Percentiles rank a stretch among this genome's conserved stretches.
Conservation (phyloP, 2,113 vertebrate genomes). For the Hystrix brachyura region DNA sequence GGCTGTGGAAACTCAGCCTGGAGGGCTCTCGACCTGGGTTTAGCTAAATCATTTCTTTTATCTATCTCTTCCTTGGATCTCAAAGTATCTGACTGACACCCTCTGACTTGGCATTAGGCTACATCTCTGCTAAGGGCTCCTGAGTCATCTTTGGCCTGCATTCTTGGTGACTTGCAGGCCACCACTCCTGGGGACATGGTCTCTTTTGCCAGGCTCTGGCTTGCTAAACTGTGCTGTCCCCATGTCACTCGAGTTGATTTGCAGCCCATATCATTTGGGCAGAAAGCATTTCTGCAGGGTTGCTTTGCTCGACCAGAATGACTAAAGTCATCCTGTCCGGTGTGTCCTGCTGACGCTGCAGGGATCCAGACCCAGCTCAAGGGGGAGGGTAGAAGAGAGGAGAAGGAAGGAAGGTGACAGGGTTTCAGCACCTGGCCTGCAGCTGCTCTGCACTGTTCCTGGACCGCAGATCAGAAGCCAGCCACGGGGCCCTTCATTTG, state of each 20-base stretch:
- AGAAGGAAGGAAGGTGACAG: neutral
- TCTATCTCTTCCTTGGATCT: neutral
- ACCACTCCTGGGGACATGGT: neutral
- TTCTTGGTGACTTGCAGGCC: neutral
- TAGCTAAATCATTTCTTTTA: neutral
- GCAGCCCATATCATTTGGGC: neutral
- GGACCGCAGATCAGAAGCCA: neutral
- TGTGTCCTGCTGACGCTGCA: neutral
- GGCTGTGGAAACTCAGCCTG: too few species aligned
- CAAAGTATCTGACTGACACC: neutral
- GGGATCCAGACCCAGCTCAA: neutral
- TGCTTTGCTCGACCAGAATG: neutral
- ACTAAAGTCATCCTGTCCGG: neutral
- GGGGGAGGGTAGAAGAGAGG: neutral
- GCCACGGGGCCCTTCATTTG: neutral
- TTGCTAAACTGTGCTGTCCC: neutral
- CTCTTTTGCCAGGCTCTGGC: neutral
- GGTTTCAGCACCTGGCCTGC: neutral
- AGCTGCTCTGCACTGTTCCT: neutral
- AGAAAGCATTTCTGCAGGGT: neutral
- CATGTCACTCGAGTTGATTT: neutral
- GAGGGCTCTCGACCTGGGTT: fast-evolving
- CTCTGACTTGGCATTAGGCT: neutral
- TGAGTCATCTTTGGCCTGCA: neutral
- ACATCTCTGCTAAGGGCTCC: neutral